Conservation (phyloP, 2,888 invertebrate species). For the Drosophila gaucha region DNA sequence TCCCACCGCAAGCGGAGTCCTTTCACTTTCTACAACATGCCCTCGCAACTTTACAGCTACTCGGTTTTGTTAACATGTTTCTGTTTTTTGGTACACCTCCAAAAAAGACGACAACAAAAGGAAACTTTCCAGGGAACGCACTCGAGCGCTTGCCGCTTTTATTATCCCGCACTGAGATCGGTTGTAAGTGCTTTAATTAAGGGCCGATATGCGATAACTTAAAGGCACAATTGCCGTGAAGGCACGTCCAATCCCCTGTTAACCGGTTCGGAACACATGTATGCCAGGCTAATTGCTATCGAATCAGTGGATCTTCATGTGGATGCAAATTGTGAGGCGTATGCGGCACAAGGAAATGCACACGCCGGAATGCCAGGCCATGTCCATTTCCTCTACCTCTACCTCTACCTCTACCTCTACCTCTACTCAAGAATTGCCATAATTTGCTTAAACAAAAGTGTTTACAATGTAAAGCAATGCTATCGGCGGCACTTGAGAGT, state of each 20-base stretch:
- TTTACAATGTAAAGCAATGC: conserved; percentile 55
- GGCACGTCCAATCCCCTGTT: conserved; percentile 51
- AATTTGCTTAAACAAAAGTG: conserved; percentile 64
- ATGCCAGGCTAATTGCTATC: conserved; percentile 55
- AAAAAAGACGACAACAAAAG: background rate
- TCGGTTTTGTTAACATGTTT: conserved; percentile 32
- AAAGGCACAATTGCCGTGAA: conserved; percentile 53
- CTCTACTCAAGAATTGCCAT: conserved; percentile 44
- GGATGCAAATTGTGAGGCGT: conserved; percentile 44
- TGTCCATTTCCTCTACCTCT: conserved; percentile 40
- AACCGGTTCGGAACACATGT: conserved; percentile 48
- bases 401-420: conserved; percentile 38
- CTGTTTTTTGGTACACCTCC: conserved; percentile 9
- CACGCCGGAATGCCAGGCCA: conserved; percentile 17
- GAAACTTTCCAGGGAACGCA: conserved; percentile 40
- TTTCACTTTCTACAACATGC: conserved; percentile 49
- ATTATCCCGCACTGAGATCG: conserved; percentile 57
- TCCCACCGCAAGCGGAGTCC: conserved; percentile 27
- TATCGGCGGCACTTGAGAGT: conserved; percentile 33
- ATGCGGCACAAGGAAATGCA: conserved; percentile 60
- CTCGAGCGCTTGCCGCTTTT: conserved; percentile 12
- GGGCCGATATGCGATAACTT: conserved; percentile 67
- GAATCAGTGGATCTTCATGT: conserved; percentile 19
- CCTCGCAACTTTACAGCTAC: conserved; percentile 40
- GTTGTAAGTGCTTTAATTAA: conserved; percentile 73